A percentile compares a stretch with the other conserved stretches of the same genome.
Conservation (phyloP, 1,140 invertebrate genomes). For the Drosophila lacteicornis region DNA sequence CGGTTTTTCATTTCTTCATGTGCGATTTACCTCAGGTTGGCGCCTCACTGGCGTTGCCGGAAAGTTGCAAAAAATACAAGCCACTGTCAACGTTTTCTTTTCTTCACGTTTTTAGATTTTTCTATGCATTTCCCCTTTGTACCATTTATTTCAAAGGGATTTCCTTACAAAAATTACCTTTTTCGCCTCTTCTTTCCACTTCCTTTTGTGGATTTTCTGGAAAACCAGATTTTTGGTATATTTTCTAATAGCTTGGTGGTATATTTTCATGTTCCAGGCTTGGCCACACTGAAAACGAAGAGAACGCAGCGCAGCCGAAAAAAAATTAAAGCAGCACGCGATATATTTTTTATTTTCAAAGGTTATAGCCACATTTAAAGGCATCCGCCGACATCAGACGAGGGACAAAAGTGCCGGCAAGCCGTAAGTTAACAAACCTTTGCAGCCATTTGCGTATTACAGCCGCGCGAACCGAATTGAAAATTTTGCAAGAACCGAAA, state of each 20-base stretch:
- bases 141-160: too few relatives aligned
- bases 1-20: background rate
- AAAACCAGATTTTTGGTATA: background rate
- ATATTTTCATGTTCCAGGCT: background rate
- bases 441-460: constrained; percentile 48
- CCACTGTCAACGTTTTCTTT: too few relatives aligned
- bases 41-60: background rate
- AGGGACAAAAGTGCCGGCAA: constrained; percentile 65
- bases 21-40: background rate
- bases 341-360: constrained; percentile 79
- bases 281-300: constrained; percentile 34
- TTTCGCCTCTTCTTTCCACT: background rate
- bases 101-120: background rate
- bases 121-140: background rate
- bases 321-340: constrained; percentile 76
- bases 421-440: constrained; percentile 66
- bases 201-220: background rate
- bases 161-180: too few relatives aligned
- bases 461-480: constrained; percentile 35
- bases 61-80: background rate
- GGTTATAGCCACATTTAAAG: constrained; percentile 62
- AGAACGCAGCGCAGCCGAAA: constrained; percentile 73
- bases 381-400: constrained; percentile 42
- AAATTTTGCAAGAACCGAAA: constrained; percentile 72
- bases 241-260: background rate